phyloP scores from a whole-genome alignment of 2,113 vertebrate genomes.

The Cromileptes altivelis region DNA sequence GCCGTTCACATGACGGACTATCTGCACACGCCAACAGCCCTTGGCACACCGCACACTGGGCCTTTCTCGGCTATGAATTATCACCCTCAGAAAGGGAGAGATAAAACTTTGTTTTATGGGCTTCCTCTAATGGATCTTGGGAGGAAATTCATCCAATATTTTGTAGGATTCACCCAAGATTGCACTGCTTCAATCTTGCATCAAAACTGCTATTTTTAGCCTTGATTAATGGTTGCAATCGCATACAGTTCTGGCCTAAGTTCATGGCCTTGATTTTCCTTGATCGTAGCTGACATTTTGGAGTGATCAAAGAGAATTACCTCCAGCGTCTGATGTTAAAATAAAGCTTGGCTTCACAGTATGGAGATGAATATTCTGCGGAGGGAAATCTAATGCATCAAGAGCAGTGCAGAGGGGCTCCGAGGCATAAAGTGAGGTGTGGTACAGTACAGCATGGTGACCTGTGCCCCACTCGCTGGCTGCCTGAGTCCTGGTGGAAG shows the following conservation, averaged over 20 bases:
- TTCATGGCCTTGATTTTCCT: conserved; percentile 31
- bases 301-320: conserved; percentile 62
- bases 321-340: conserved; percentile 29
- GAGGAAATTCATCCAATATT: conserved; percentile 36
- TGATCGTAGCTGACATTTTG: conserved; percentile 45
- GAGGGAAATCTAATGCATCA: conserved; percentile 7
- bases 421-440: conserved; percentile 26
- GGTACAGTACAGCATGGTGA: conserved; percentile 26
- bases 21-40: conserved; percentile 56
- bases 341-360: conserved; percentile 24
- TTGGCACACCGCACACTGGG: conserved; percentile 64
- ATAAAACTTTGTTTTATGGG: conserved; percentile 57
- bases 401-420: conserved; percentile 7
- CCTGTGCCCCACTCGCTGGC: conserved; percentile 60
- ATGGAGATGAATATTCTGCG: conserved; percentile 33
- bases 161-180: conserved; percentile 30
- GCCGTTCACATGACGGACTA: conserved; percentile 73
- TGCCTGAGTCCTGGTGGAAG: conserved; percentile 39
- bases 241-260: conserved; percentile 26
- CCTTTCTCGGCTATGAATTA: conserved; percentile 64
- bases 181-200: conserved; percentile 30
- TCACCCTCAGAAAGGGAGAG: conserved; percentile 46
- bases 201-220: conserved; percentile 58
- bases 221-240: conserved; percentile 37
- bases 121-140: conserved; percentile 43